These are phyloP conservation scores for Corythornis leucogaster DNA, from an alignment of 2,797 vertebrate genomes.

Conservation along the genomic window DNA sequence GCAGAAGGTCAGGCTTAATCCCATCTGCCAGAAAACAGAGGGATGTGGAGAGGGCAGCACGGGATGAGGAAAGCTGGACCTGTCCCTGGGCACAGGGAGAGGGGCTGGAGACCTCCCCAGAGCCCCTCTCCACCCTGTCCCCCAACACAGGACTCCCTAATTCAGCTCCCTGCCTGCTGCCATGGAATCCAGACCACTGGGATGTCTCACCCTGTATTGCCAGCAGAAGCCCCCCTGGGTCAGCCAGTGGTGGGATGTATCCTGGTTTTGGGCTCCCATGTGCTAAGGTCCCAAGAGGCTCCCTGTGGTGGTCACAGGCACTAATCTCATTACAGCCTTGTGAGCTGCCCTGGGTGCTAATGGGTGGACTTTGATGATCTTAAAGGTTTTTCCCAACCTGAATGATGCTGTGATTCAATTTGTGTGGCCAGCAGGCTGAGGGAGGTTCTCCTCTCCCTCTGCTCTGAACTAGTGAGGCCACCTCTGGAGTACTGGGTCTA, in stretches of 20 bases:
- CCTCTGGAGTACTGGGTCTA: neutral
- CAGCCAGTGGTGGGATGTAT: accelerated
- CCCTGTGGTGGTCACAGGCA: neutral
- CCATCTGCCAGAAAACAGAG: neutral
- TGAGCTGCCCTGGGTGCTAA: neutral
- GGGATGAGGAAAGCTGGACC: neutral
- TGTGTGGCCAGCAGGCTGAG: neutral
- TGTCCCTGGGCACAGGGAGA: neutral
- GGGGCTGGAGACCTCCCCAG: accelerated
- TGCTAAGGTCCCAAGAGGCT: accelerated
- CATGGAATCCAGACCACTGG: accelerated
- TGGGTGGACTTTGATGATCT: neutral
- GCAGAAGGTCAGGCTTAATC: constrained; percentile 10
- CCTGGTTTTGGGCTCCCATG: neutral
- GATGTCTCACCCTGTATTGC: neutral
- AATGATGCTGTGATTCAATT: neutral
- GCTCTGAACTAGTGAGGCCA: neutral
- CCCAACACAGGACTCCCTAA: accelerated
- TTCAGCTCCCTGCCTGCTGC: neutral
- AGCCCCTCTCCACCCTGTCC: neutral
- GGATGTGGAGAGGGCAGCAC: neutral
- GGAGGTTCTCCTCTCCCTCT: neutral
- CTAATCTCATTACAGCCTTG: neutral
- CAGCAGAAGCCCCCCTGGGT: accelerated
- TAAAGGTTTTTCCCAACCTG: neutral